These are phyloP conservation scores for Rhorus exstirpatorius DNA, from an alignment of 2,888 invertebrate species.

Conservation along the genomic window DNA sequence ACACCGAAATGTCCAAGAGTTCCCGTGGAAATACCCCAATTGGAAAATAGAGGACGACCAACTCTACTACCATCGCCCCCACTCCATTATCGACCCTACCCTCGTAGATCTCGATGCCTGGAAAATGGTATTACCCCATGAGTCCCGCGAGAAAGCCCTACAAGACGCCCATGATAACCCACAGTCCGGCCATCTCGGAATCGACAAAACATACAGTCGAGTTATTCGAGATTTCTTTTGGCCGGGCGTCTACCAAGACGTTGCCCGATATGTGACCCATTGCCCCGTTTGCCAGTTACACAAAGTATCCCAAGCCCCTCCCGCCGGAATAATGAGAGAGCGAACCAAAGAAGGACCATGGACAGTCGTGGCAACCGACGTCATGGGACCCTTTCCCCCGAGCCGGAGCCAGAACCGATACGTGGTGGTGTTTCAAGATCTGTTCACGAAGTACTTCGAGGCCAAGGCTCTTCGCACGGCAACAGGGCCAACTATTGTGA, in stretches of 20 bases:
- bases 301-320: neutral
- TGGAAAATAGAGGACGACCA: conserved; percentile 49
- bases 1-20: conserved; percentile 10
- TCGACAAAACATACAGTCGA: neutral
- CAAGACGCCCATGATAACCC: neutral
- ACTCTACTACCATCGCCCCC: conserved; percentile 25
- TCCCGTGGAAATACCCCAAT: conserved; percentile 35
- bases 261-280: neutral
- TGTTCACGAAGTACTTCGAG: conserved; percentile 64
- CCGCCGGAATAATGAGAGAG: neutral
- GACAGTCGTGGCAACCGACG: conserved; percentile 38
- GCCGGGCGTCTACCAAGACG: conserved; percentile 8
- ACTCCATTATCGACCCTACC: conserved; percentile 22
- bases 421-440: conserved; percentile 69
- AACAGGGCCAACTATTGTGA: conserved; percentile 5
- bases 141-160: no score
- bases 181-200: neutral
- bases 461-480: conserved; percentile 6
- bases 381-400: conserved; percentile 71
- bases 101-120: neutral
- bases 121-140: no score
- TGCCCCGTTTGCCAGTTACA: neutral
- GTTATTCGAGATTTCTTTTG: conserved; percentile 4
- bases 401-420: conserved; percentile 47
- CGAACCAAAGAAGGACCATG: conserved; percentile 24